phyloP scores from a whole-genome alignment of 2,113 vertebrate genomes.

The Anolis carolinensis region DNA sequence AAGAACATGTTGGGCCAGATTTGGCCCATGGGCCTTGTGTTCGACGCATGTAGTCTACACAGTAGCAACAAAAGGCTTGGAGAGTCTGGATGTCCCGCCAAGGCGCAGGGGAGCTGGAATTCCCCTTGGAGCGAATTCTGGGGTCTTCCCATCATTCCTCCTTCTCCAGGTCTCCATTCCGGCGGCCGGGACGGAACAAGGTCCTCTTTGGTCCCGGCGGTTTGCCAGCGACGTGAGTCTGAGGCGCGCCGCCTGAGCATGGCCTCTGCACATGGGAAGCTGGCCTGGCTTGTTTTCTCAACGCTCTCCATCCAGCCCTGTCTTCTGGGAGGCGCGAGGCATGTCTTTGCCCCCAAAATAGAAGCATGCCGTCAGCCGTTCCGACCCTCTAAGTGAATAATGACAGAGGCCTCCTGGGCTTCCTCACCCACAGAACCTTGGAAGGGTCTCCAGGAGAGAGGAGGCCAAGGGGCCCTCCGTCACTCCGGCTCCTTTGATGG shows the following conservation, averaged over 20 bases:
- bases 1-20: too few species aligned
- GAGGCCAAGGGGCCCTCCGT: not conserved
- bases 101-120: not conserved
- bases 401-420: slow-evolving; percentile 8
- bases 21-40: too few species aligned
- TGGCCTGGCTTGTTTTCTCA: slow-evolving; percentile 66
- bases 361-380: slow-evolving; percentile 44
- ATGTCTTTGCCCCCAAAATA: slow-evolving; percentile 57
- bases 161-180: not conserved
- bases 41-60: not conserved
- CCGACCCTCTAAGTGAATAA: not conserved
- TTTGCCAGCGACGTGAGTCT: slow-evolving; percentile 53
- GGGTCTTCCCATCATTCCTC: not conserved
- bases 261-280: slow-evolving; percentile 65
- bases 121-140: slow-evolving; percentile 8
- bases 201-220: slow-evolving; percentile 51
- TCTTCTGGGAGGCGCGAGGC: slow-evolving; percentile 34
- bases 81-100: accelerated
- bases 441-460: not conserved
- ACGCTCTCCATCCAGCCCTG: slow-evolving; percentile 51
- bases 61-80: not conserved
- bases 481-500: not conserved
- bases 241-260: slow-evolving; percentile 36
- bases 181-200: not conserved
- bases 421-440: not conserved